Evolutionary conservation across 1,140 invertebrate genomes (phyloP), one percentile per base, ranked within the genome.

Genomic region (Thalassaphorura encarpata): DNA sequence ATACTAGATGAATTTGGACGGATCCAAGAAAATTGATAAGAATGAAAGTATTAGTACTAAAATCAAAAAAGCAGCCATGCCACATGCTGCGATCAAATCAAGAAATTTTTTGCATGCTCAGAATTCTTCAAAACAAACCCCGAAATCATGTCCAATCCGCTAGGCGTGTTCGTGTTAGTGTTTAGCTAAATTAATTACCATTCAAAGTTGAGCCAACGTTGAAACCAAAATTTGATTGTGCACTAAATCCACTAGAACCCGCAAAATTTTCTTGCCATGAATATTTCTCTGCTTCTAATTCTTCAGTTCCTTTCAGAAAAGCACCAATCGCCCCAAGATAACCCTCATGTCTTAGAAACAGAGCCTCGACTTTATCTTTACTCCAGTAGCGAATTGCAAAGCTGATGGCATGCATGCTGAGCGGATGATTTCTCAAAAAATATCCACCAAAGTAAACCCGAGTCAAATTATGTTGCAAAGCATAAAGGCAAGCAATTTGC

Each of bases 301-400:
- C 80, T 67, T 84, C 78, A 36, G 79, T 76, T 16, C 82, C 83
- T 65, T 80, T 82, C 0, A 87, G 68, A 72, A 85, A 87, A 18
- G 84, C 84, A 21, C 84, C 84, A 61, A 87, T 84, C 0, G 84
- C 84, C 46, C 83, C 82, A 19, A 86, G 71, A 67, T 87, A 87
- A 3, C 83, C 84, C 72, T 87, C 84, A 68, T 87, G 84, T 13
- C 84, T 71, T 8, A 87, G 71, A 70, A 86, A 87, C 47, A 84
- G 69, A 6, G 83, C 78, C 62, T 84, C 79, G 18, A 85, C 80
- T 60, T 79, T 75, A 23, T 80, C 81, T 75, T 82, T 75, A 48
- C 83, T 83, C 84, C 84, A 87, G 67, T 78, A 87, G 61, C 84
- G 84, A 42, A 87, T 83, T 31, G 82, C 78, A 70, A 78, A 85